These are phyloP conservation scores for Periophthalmus magnuspinnatus DNA, from an alignment of 2,797 vertebrate genomes.

Conservation along the genomic window DNA sequence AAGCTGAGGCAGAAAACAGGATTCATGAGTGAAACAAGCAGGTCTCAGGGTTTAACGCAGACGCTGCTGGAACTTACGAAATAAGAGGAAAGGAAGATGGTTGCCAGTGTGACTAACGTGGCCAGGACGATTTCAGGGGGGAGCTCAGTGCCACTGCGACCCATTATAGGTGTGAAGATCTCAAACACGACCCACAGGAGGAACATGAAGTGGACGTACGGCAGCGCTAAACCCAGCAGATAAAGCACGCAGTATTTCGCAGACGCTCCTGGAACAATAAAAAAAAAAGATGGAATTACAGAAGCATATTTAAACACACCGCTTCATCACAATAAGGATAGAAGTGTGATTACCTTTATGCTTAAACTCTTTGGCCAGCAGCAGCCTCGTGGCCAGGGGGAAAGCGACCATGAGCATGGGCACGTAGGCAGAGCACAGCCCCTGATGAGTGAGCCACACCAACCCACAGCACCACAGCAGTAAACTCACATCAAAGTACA, in stretches of 20 bases:
- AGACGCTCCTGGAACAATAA: conserved; percentile 79
- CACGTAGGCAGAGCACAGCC: conserved; percentile 90
- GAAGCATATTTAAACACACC: neutral
- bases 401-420: conserved; percentile 91
- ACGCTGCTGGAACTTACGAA: conserved; percentile 82
- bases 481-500: conserved; percentile 89
- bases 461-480: conserved; percentile 85
- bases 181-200: conserved; percentile 96
- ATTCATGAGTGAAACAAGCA: neutral
- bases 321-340: neutral
- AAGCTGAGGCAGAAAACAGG: conserved; percentile 77
- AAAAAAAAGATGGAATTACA: neutral
- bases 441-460: conserved; percentile 81
- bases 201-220: conserved; percentile 90
- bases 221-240: conserved; percentile 86
- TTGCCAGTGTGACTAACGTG: conserved; percentile 80
- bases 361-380: conserved; percentile 82
- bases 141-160: conserved; percentile 93
- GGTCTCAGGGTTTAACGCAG: neutral
- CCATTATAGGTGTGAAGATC: conserved; percentile 95
- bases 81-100: conserved; percentile 89
- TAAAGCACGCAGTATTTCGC: conserved; percentile 85
- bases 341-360: conserved; percentile 67
- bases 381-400: conserved; percentile 84
- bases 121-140: conserved; percentile 90